Percentiles rank a stretch among this genome's conserved stretches.
These are phyloP conservation scores for Aphelenchoides besseyi DNA, from an alignment of 1,140 invertebrate species.

Conservation along the genomic window DNA sequence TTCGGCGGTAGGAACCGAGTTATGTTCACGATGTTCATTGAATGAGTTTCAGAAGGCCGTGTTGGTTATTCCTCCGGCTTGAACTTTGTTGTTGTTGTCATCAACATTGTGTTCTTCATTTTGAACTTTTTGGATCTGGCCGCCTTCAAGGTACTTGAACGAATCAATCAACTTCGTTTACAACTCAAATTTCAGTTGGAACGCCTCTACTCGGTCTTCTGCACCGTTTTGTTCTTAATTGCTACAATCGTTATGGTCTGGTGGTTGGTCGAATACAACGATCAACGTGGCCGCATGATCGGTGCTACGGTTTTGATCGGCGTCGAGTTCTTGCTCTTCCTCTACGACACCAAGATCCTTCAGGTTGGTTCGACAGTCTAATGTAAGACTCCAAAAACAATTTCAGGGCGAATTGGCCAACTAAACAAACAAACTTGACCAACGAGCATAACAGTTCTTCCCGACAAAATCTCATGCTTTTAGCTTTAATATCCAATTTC, in stretches of 20 bases:
- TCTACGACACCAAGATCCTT: slow-evolving; percentile 11
- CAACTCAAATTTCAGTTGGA: too few species aligned
- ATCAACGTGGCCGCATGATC: slow-evolving; percentile 33
- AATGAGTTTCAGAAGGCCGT: slow-evolving; percentile 54
- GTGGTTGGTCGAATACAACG: slow-evolving; percentile 42
- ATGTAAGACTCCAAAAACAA: background rate
- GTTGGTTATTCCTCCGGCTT: slow-evolving; percentile 50
- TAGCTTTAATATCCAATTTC: background rate
- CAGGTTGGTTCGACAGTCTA: background rate
- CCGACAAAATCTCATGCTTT: background rate
- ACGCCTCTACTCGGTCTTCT: slow-evolving; percentile 39
- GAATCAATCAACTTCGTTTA: too few species aligned
- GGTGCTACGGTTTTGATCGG: slow-evolving; percentile 15
- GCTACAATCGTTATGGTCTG: slow-evolving; percentile 44
- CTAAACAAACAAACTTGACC: background rate
- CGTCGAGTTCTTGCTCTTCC: slow-evolving; percentile 8
- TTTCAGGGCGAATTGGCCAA: slow-evolving; percentile 1
- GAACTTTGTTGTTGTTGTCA: slow-evolving; percentile 51
- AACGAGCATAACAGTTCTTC: background rate
- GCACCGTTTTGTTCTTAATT: slow-evolving; percentile 43
- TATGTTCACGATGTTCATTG: too few species aligned
- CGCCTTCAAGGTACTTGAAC: slow-evolving; percentile 28
- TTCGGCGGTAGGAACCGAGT: slow-evolving; percentile 46
- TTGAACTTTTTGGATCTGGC: slow-evolving; percentile 46
- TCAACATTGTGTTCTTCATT: slow-evolving; percentile 47